Base-by-base conservation (phyloP, 2,888 invertebrate genomes). In the Syritta pipiens region DNA sequence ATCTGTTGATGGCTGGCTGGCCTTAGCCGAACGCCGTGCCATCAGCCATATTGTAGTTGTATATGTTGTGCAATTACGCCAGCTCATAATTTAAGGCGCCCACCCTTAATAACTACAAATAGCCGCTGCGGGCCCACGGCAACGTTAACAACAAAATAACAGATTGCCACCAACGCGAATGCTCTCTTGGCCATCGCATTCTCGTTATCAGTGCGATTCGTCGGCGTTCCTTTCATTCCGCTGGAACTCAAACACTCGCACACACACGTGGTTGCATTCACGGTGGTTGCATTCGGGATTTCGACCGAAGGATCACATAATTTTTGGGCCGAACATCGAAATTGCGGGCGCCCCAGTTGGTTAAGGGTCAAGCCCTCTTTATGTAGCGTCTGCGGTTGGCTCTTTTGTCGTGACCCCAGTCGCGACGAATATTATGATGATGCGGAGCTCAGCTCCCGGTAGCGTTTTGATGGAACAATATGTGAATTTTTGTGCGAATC, bases 401-500 rank as follows among this genome's bases (percentile, higher is more conserved):
- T 12, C n/a, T 22, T 26, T 22, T 42, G 5, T 42, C 28, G 59
- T 24, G 32, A 19, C 35, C 30, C 28, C 26, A 28, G 49, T 49
- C 26, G 20, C 30, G 46, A 14, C 19, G 48, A 17, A 37, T 17
- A 46, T 37, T 37, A 37, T 37, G 37, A 37, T 37, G 37, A 17
- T n/a, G n/a, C n/a, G n/a, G n/a, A n/a, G n/a, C n/a, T 14, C 14
- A 37, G 17, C 9, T 17, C 14, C 37, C 17, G 19, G 35, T 14
- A 6, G 35, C 22, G 19, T 40, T 19, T 10, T 37, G 37, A 6
- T 22, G 37, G 57, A 49, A 48, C 48, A 67, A 17, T 14, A 37
- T 37, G 17, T 37, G 17, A 17, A 37, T 17, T 37, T 17, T 37
- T 55, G 49, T 68, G 59, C 26, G 48, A 49, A 69, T 68, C 59